Evolutionary conservation across 2,888 invertebrate genomes (phyloP), one percentile per base, ranked within the genome.

Genomic region (Achlya flavicornis): DNA sequence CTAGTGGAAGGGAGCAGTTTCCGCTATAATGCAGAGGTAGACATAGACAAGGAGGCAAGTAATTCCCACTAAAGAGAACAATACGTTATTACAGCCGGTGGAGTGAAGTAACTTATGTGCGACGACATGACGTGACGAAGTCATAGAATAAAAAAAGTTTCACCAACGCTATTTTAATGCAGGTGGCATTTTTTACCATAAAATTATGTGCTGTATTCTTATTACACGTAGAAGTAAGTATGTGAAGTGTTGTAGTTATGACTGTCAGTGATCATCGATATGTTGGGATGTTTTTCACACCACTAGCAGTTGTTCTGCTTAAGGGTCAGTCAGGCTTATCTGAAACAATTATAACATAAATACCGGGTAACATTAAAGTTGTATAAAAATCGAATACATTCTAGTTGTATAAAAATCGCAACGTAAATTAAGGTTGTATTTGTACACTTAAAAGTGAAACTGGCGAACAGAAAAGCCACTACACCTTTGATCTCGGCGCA

Each of bases 401-500:
- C 8, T 35, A 58, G n/a, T 8, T 5, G 14, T 58, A 58, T 41
- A 53, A 61, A 67, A 65, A 53, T 64, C 64, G 63, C 63, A 41
- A 62, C 8, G 38, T 38, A 38, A 38, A 38, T 38, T 38, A 10
- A 38, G 1, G 38, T 38, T 12, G 12, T 41, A 41, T 41, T 41
- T 41, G 64, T 66, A 68, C 68, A 66, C 64, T 66, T 63, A 66
- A 66, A 73, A 71, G 65, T 67, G 69, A 65, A 72, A 70, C 66
- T 69, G 67, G 76, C 78, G 70, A 71, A 79, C 75, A 82, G 78
- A 81, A 77, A 83, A 83, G 80, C 81, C 81, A 76, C 79, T 80
- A 71, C 83, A 86, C 87, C 88, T 89, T 89, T 90, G 88, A 91
- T 86, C 88, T 88, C 78, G 78, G 81, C 81, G 83, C 81, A 82